phyloP scores from a whole-genome alignment of 1,140 invertebrate species.

The Drosophila jambulina region DNA sequence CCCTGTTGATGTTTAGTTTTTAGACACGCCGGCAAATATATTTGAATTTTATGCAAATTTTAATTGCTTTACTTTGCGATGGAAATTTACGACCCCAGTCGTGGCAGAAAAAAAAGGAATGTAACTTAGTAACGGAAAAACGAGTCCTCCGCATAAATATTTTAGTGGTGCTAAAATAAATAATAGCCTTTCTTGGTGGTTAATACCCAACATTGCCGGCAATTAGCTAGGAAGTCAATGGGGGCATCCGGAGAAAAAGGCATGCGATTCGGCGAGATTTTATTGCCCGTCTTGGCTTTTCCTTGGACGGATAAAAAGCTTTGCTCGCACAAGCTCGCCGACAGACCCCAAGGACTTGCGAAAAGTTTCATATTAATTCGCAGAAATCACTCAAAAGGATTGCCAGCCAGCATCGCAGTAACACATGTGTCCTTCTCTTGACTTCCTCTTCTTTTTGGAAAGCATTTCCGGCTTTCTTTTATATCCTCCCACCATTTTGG shows the following conservation, averaged over 20 bases:
- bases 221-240: conserved; percentile 39
- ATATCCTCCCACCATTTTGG: not conserved
- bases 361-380: conserved; percentile 47
- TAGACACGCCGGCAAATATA: conserved; percentile 63
- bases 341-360: conserved; percentile 28
- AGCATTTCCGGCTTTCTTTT: conserved; percentile 27
- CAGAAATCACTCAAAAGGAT: conserved; percentile 58
- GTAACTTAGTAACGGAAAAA: conserved; percentile 6
- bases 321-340: conserved; percentile 22
- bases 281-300: conserved; percentile 31
- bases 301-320: conserved; percentile 42
- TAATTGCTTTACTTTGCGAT: conserved; percentile 72
- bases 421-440: conserved; percentile 20
- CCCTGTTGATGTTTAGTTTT: conserved; percentile 72
- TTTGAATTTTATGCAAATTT: conserved; percentile 79
- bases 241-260: conserved; percentile 6
- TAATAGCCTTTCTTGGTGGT: conserved; percentile 40
- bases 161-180: conserved; percentile 60
- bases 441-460: not conserved
- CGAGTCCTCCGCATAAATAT: conserved; percentile 50
- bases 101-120: conserved; percentile 1
- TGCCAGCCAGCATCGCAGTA: conserved; percentile 5
- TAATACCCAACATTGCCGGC: conserved; percentile 36
- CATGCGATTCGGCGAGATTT: conserved; percentile 12
- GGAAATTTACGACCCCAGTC: conserved; percentile 60